Base-by-base conservation (phyloP, 2,888 invertebrate genomes). In the Sericinus montela region DNA sequence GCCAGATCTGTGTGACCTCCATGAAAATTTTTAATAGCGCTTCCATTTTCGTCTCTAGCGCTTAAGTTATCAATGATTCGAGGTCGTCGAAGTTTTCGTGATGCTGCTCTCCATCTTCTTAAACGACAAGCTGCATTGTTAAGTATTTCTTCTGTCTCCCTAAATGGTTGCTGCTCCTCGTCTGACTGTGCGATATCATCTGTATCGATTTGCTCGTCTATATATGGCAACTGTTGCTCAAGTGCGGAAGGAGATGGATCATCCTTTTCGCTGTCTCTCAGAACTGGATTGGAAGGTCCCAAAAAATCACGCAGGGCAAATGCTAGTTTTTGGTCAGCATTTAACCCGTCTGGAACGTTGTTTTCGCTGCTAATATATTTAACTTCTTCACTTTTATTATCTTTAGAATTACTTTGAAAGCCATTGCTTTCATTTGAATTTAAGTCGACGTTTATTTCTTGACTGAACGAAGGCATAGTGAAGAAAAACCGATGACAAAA, bases 51-150 rank as follows among this genome's bases (percentile, higher is more conserved):
- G 25, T 74, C 78, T 35, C 65, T 68, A 3, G 75, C 72, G 58
- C 75, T 77, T 48, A 87, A 74, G 55, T 90, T 89, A 63, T 90
- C 88, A 42, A 90, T 90, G 32, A 75, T 90, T 59, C 78, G 71
- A 56, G 72, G 91, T 58, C 75, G 83, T 1, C 87, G 81, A 29
- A 90, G 72, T 60, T 90, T 87, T 39, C 90, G 74, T 11, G 90
- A 84, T 2, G 90, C 83, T 38, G 90, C 89, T 30, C 89, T 84
- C 77, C 90, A 88, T 39, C 88, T 69, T 54, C 86, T 79, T 63
- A 91, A 69, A 46, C 90, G 79, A 57, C 89, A 85, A 29, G 85
- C 89, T 1, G 85, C 86, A 57, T 83, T 88, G 62, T 81, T 84
- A 32, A 81, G 60, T 51, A 81, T 78, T 53, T 82, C 85, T 8